phyloP scores from a whole-genome alignment of 1,140 invertebrate species.

The Coenobita brevimanus region DNA sequence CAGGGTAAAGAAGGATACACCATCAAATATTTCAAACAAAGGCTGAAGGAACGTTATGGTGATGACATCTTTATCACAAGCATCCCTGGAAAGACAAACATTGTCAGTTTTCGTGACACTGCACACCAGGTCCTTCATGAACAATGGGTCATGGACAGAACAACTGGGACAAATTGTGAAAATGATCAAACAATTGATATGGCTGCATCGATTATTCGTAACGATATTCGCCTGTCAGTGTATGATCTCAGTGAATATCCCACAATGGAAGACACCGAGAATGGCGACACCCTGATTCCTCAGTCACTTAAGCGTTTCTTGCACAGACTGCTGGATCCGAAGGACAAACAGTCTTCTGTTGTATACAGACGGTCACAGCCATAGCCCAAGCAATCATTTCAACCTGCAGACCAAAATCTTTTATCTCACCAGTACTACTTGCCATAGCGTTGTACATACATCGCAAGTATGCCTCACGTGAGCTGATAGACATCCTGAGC shows the following conservation, averaged over 20 bases:
- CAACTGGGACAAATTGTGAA: background rate
- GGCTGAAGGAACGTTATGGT: conserved; percentile 5
- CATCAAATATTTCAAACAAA: background rate
- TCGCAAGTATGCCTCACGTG: conserved; percentile 16
- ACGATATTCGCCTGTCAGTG: background rate
- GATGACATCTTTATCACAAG: background rate
- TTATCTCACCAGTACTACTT: conserved; percentile 4
- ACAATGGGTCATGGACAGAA: background rate
- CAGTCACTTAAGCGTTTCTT: conserved; percentile 3
- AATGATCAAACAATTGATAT: conserved; percentile 12
- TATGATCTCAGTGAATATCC: background rate
- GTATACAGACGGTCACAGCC: background rate
- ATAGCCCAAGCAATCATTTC: conserved; percentile 9
- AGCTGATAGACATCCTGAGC: conserved; percentile 19
- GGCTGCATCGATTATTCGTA: conserved; percentile 4
- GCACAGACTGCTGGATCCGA: background rate
- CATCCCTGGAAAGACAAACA: background rate
- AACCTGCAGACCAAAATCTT: background rate
- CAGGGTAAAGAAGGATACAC: background rate
- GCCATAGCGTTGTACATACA: background rate
- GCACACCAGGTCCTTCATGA: conserved; percentile 7
- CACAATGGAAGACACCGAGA: background rate
- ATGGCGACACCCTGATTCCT: background rate
- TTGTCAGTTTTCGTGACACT: conserved; percentile 7
- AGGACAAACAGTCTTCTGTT: background rate